A percentile compares a stretch with the other conserved stretches of the same genome.
Conservation (phyloP, 2,888 invertebrate species). For the Phengaris alcon region DNA sequence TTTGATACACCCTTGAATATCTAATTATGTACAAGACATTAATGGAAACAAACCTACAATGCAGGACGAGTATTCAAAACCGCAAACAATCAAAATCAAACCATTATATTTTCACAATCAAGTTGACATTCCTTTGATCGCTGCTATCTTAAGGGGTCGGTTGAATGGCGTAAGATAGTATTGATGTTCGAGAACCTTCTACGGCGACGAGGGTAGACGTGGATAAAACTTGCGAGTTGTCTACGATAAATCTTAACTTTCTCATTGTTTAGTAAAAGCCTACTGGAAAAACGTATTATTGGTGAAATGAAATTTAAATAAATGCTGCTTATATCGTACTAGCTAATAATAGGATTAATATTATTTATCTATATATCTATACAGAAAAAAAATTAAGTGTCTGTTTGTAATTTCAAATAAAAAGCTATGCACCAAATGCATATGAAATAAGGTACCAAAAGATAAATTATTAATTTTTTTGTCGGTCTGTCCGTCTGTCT, state of each 20-base stretch:
- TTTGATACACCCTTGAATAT: not conserved
- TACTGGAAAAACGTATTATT: not conserved
- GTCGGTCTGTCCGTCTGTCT: too few species aligned
- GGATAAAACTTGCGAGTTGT: not conserved
- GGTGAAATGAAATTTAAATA: too few species aligned
- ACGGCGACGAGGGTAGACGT: slow-evolving; percentile 3
- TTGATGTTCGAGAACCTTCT: not conserved
- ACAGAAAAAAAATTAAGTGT: too few species aligned
- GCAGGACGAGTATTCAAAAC: not conserved
- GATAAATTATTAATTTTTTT: too few species aligned
- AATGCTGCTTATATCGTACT: too few species aligned
- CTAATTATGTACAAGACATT: not conserved
- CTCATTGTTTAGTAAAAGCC: not conserved
- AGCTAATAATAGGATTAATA: too few species aligned
- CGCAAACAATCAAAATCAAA: not conserved
- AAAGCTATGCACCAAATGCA: too few species aligned
- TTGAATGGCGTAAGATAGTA: not conserved
- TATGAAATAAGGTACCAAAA: too few species aligned
- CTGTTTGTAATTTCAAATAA: too few species aligned
- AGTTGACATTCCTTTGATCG: not conserved
- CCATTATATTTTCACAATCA: not conserved
- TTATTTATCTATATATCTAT: too few species aligned
- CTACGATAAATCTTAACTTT: not conserved
- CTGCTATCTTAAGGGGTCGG: not conserved
- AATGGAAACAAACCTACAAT: not conserved